Evolutionary conservation across 2,113 vertebrate genomes (phyloP).

Genomic region (Rhynchomys soricoides): DNA sequence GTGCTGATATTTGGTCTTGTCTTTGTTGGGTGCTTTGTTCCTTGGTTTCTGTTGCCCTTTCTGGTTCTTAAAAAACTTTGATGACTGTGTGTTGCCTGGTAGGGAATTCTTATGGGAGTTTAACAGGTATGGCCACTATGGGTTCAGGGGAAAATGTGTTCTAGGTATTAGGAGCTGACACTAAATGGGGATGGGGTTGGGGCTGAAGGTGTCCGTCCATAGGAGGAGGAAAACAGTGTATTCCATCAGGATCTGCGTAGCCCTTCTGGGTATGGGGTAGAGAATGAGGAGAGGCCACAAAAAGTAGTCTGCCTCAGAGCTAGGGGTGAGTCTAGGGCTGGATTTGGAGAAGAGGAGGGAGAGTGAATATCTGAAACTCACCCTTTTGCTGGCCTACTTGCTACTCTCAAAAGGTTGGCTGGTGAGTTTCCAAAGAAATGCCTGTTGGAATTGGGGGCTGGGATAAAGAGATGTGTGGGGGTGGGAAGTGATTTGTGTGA

Average conservation of each 20-base stretch:
- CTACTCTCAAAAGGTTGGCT: neutral
- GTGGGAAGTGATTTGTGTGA: neutral
- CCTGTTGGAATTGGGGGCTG: neutral
- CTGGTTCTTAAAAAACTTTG: neutral
- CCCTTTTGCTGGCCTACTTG: neutral
- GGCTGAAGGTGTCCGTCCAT: neutral
- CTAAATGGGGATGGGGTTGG: neutral
- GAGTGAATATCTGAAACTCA: neutral
- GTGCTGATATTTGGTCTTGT: neutral
- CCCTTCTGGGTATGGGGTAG: neutral
- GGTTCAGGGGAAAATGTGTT: neutral
- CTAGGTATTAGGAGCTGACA: neutral
- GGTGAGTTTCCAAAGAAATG: neutral
- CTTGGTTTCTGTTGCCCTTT: neutral
- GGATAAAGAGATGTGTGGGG: neutral
- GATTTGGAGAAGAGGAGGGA: neutral
- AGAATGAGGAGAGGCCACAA: neutral
- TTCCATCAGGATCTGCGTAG: neutral
- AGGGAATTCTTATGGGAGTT: neutral
- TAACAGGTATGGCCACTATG: neutral
- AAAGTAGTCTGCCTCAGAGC: neutral
- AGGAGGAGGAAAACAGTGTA: neutral
- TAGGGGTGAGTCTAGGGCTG: neutral
- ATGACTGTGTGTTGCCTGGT: neutral
- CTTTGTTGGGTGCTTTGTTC: neutral